Evolutionary conservation across 2,888 invertebrate species (phyloP), one percentile per base, ranked within the genome.

Genomic region (Plutella xylostella): DNA sequence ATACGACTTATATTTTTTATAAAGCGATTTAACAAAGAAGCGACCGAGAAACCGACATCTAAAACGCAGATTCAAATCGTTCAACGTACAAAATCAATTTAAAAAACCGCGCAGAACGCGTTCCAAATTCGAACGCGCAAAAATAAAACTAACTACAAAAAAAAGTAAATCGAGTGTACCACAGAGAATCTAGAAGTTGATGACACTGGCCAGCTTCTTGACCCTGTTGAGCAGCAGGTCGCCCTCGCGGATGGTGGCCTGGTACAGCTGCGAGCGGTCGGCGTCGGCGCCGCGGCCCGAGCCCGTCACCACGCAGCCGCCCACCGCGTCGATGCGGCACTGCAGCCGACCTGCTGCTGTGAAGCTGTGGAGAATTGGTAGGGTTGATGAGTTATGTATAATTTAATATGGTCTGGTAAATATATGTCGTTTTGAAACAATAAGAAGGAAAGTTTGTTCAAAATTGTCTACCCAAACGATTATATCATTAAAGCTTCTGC

Each of bases 181-280:
- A 39, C 35, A 17, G 22, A 25, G 33, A 7, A 4, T 9, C 87
- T 91, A 95, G 86, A 98, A 98, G 85, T 99, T 99, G 74, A 99
- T 99, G 58, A 99, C 98, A 69, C 98, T 91, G 57, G 98, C 98
- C 48, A 99, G 87, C 79, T 99, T 99, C 84, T 99, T 99, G 58
- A 99, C 96, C 64, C 99, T 90, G 76, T 98, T 99, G 50, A 99
- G 89, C 9, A 99, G 87, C 49, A 98, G 87, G 79, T 99, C 99
- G 6, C 99, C 99, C 73, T 99, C 98, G 66, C 98, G 98, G 53
- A 98, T 97, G 59, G 97, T 97, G 1, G 96, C 93, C 84, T 99
- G 98, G 83, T 99, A 99, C 52, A 91, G 87, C 45, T 88, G 88
- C 19, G 84, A 85, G 54, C 86, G 78, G 61, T 86, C 86, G 5